Conservation (phyloP, 2,113 vertebrate genomes). For the Poicephalus meyeri region DNA sequence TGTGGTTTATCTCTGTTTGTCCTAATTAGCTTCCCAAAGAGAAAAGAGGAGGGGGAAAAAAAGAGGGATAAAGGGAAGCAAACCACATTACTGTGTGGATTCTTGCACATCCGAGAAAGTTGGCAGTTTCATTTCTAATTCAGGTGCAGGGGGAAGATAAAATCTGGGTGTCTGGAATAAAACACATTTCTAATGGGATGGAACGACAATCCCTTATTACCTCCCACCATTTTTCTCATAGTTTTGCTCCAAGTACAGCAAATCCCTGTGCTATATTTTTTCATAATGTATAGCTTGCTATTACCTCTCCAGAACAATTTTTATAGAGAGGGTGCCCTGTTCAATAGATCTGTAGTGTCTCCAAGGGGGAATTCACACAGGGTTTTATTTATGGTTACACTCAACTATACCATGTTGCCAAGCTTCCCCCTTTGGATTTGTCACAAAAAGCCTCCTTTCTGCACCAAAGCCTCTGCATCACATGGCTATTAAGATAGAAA, state of each 20-base stretch:
- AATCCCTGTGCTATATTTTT: constrained; percentile 67
- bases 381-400: constrained; percentile 68
- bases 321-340: constrained; percentile 71
- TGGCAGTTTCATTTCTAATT: constrained; percentile 69
- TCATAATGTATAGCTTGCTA: constrained; percentile 71
- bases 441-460: constrained; percentile 36
- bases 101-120: constrained; percentile 41
- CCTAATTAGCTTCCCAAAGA: constrained; percentile 59
- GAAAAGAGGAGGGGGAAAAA: not conserved
- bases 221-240: constrained; percentile 60
- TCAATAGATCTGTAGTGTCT: constrained; percentile 70
- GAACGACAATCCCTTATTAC: constrained; percentile 63
- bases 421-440: constrained; percentile 44
- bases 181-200: constrained; percentile 61
- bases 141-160: constrained; percentile 62
- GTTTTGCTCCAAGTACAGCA: constrained; percentile 68
- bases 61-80: accelerated
- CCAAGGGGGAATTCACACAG: constrained; percentile 68
- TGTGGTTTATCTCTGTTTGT: constrained; percentile 1
- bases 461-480: constrained; percentile 20
- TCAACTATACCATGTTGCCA: constrained; percentile 62
- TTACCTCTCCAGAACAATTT: constrained; percentile 71
- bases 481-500: constrained; percentile 34
- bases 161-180: constrained; percentile 70
- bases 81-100: constrained; percentile 9